Conservation (phyloP, 1,140 invertebrate genomes). For the Anthonomus grandis region DNA sequence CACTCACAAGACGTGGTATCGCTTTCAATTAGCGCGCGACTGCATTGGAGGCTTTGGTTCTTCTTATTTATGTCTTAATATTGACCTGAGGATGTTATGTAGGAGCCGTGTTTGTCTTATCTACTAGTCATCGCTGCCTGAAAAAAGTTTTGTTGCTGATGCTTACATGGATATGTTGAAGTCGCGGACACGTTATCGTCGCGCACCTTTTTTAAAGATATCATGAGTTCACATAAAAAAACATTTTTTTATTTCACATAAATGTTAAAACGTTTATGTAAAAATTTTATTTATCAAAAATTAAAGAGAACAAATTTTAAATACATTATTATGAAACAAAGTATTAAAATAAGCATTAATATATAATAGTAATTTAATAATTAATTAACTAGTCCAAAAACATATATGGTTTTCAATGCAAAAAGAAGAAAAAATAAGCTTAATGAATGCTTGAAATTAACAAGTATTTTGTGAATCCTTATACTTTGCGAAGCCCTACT, state of each 20-base stretch:
- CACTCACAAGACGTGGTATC: conserved; percentile 14
- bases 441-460: too few species aligned
- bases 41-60: conserved; percentile 12
- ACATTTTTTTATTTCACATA: neutral
- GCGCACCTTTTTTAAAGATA: neutral
- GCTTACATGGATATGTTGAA: conserved; percentile 7
- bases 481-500: too few species aligned
- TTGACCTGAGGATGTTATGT: conserved; percentile 14
- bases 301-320: too few species aligned
- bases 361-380: too few species aligned
- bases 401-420: too few species aligned
- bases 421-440: too few species aligned
- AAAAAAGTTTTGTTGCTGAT: conserved; percentile 10
- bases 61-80: conserved; percentile 22
- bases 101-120: conserved; percentile 16
- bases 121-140: conserved; percentile 11
- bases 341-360: too few species aligned
- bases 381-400: too few species aligned
- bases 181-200: conserved; percentile 1
- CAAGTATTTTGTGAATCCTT: too few species aligned
- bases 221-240: neutral
- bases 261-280: too few species aligned
- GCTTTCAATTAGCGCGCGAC: conserved; percentile 19
- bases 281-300: too few species aligned
- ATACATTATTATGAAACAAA: too few species aligned